Conservation (phyloP, 2,113 vertebrate species). For the Equus przewalskii region DNA sequence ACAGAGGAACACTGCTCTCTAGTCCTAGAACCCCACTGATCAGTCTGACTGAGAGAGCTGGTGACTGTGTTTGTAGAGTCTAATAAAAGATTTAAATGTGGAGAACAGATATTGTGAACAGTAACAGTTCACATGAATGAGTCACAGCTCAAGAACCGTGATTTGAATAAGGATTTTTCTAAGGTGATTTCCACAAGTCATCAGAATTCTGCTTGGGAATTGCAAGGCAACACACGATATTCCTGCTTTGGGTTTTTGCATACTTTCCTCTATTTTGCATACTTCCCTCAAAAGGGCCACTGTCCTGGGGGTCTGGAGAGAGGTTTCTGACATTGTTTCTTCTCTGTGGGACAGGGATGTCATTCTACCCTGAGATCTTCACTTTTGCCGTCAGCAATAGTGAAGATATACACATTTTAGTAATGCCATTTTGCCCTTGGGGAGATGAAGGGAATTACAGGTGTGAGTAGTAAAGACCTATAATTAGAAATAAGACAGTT, state of each 20-base stretch:
- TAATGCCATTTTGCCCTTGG: background rate
- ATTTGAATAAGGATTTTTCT: background rate
- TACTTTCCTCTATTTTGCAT: background rate
- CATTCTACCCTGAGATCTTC: background rate
- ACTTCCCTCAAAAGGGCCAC: background rate
- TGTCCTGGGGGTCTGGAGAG: background rate
- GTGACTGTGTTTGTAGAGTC: background rate
- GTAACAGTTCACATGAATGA: background rate
- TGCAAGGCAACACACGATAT: background rate
- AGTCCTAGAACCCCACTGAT: background rate
- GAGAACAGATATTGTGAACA: background rate
- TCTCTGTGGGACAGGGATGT: background rate
- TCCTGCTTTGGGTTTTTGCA: background rate
- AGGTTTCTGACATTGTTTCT: background rate
- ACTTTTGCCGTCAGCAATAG: background rate
- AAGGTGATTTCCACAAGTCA: background rate
- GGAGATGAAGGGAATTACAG: background rate
- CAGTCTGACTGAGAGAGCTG: background rate
- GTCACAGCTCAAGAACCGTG: background rate
- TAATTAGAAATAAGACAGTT: background rate
- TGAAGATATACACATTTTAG: accelerated
- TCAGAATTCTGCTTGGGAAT: background rate
- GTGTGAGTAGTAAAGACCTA: background rate
- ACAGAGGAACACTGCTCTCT: background rate
- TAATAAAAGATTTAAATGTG: background rate